Base-by-base conservation (phyloP, 2,113 vertebrate species). In the Hoplias malabaricus region DNA sequence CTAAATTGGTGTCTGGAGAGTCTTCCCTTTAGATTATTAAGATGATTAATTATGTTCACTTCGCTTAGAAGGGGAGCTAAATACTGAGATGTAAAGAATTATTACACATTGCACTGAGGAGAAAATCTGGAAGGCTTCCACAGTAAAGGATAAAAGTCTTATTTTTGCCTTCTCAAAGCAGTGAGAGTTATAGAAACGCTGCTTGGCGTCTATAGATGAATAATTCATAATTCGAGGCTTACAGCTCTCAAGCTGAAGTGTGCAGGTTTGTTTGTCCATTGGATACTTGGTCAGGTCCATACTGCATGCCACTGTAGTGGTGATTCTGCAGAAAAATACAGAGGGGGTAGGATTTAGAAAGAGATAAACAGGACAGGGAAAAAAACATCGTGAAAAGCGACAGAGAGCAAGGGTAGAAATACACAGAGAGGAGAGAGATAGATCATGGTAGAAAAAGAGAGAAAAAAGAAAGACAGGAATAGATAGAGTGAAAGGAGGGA, bases 211-310 rank as follows among this genome's bases (percentile, higher is more conserved):
- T 79, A 8, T 25, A 5, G 14, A 16, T 12, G 65, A 76, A 56
- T 21, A 48, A 34, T 71, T 25, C 5, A 34, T 14, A 19, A 67
- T 43, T 66, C n/a, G 75, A 56, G 48, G 36, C 94, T 94, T 92
- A 96, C 95, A 97, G 92, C 95, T 97, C 90, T 97, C 95, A 76
- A 97, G 93, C 90, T 97, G 95, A 65, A 97, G 89, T 14, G 92
- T 96, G 86, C 95, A 97, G 0, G 90, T 96, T 91, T 97, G 95
- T 79, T 95, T 96, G 89, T 96, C 95, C 95, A 96, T 96, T 0
- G 95, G 95, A 62, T 96, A 97, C 84, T 97, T 97, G 42, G 94
- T 96, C 81, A 97, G 90, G 80, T 96, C 95, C 95, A 96, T 97
- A 88, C 93, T 96, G 90, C 95, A 96, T 5, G 95, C 92, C 86